Evolutionary conservation across 2,113 vertebrate species (phyloP), one percentile per base, ranked within the genome.

Genomic region (Salvelinus sp.): DNA sequence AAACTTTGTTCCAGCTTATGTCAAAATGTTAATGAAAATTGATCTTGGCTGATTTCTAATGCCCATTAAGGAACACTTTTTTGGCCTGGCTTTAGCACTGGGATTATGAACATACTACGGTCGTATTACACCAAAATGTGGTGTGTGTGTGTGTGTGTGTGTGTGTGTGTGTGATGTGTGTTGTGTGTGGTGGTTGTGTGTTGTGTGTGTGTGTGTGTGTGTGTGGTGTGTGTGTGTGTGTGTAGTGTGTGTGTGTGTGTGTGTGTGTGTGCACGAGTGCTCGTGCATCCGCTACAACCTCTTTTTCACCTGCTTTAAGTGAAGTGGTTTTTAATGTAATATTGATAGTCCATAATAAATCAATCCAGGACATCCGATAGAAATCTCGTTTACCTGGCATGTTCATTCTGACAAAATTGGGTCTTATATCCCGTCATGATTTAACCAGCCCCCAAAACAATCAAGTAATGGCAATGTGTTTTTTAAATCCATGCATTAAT

Each of bases 11-110:
- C 54, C 58, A 76, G 67, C 76, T 76, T 54, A 77, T n/a, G 79
- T 70, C 79, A 82, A 81, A 85, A 82, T 81, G 82, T 79, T 87
- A 87, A 88, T 88, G 70, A 88, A 88, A 84, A 86, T 85, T 71
- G 67, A 87, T 86, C 76, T 76, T 82, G 78, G 75, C 74, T 81
- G 86, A 77, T 74, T 80, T 82, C 67, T 84, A 2, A 65, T 72
- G 28, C 73, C 73, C 76, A 75, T 89, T 80, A 80, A 72, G 25
- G 75, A 87, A 79, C 67, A 65, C 75, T 72, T 76, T 76, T 77
- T 72, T 78, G 72, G 71, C 72, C 64, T 74, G 18, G 3, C 73
- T 81, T 74, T 62, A 79, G 72, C 57, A 75, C 30, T 48, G 67
- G 77, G 65, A 79, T 76, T 76, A 74, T 64, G 79, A 82, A 73